These are phyloP conservation scores for Cheilosia grossa DNA, from an alignment of 2,888 invertebrate species.

Conservation along the genomic window DNA sequence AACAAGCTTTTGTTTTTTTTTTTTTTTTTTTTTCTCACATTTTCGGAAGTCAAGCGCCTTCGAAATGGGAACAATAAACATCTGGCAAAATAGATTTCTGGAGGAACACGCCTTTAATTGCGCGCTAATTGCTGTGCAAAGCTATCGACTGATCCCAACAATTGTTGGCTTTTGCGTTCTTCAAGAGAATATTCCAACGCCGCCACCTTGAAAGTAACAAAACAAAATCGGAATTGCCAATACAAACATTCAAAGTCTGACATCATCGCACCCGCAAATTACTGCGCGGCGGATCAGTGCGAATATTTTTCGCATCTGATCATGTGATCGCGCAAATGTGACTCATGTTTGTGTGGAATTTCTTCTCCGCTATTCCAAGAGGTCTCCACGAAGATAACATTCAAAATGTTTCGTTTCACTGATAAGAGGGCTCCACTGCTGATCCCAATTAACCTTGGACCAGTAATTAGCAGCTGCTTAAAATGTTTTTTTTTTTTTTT, in stretches of 20 bases:
- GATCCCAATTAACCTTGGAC: conserved; percentile 72
- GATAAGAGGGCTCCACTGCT: conserved; percentile 29
- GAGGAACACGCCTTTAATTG: conserved; percentile 23
- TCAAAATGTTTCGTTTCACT: background rate
- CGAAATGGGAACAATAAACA: conserved; percentile 15
- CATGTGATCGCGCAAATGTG: conserved; percentile 52
- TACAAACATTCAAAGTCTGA: conserved; percentile 57
- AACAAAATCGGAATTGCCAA: conserved; percentile 40
- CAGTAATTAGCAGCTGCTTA: conserved; percentile 65
- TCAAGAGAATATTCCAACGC: conserved; percentile 5
- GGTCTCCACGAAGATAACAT: background rate
- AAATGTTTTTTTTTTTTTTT: background rate
- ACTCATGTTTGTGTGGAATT: conserved; percentile 32
- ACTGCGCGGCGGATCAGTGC: background rate
- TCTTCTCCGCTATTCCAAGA: conserved; percentile 29
- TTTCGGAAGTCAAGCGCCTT: background rate
- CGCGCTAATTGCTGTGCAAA: conserved; percentile 40
- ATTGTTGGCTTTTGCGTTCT: conserved; percentile 27
- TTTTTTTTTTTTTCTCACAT: background rate
- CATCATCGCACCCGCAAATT: conserved; percentile 59
- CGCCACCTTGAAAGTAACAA: conserved; percentile 15
- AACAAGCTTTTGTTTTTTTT: background rate
- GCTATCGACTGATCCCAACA: conserved; percentile 12
- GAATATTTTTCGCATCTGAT: conserved; percentile 37
- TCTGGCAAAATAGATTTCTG: conserved; percentile 19